Evolutionary conservation across 2,113 vertebrate species (phyloP), one percentile per base, ranked within the genome.

Genomic region (Caranx melampygus): DNA sequence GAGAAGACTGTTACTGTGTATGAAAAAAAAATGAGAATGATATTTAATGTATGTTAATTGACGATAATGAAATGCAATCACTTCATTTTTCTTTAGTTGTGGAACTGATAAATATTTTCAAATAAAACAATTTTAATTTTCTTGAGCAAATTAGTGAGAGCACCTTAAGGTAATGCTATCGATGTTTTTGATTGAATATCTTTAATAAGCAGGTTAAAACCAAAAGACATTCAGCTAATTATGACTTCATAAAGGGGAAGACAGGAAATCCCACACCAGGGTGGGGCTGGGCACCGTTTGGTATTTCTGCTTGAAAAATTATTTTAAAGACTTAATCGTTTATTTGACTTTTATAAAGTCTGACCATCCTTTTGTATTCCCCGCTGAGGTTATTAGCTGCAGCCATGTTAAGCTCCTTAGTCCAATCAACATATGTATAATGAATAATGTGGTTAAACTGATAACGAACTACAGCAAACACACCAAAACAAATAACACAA

Each of bases 391-490:
- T 49, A 15, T 63, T 31, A 21, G 42, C 13, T 18, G 1, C 1
- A 11, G 7, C n/a, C 6, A 20, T 40, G 60, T 47, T 6, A 13
- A 66, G 37, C 54, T 49, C 10, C 37, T 57, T 21, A 2, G 52
- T 5, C 10, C 10, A 45, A 35, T 52, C 6, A 6, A n/a, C 60
- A 71, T 26, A 75, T 55, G 61, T 54, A 21, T 1, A 14, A 26
- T 14, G 5, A 3, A 37, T 34, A 75, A 47, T 47, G 18, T 44
- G 31, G 16, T 16, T 26, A 34, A 69, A 64, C 10, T 34, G 4
- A 57, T 64, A 45, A 76, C 5, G 18, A 33, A 55, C 49, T 5
- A 26, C 35, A 49, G 20, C 34, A 40, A 70, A 71, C 64, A 58
- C 20, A 54, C 26, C 40, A 21, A 59, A 47, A 54, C 13, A 34